Base-by-base conservation (phyloP, 2,888 invertebrate genomes). In the Patella pellucida region DNA sequence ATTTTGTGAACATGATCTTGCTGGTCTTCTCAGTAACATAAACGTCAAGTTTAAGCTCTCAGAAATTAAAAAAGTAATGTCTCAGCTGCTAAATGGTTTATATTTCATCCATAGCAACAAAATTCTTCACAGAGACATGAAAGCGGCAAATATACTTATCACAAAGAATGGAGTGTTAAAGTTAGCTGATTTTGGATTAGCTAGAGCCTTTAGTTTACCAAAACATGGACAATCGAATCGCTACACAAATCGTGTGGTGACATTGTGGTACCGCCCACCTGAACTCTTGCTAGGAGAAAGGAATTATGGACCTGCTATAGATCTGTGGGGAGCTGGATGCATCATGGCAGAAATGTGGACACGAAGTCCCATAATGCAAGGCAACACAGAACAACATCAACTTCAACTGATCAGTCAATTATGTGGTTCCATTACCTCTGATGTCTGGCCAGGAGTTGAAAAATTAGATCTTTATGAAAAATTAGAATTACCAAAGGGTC, bases 261-360 rank as follows among this genome's bases (percentile, higher is more conserved):
- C 99, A 0, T 91, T 99, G 76, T 98, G 99, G 99, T 99, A 99
- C 90, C 91, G 95, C 56, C 92, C 92, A 5, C 92, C 92, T 0
- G 91, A 92, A 78, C 77, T 91, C 52, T 81, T 91, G 51, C 86
- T 91, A 0, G 91, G 91, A 16, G 92, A 97, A 86, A 93, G 99
- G 16, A 97, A 98, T 92, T 99, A 99, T 88, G 97, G 97, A 0
- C 97, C 98, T 0, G 96, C 98, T 0, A 97, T 99, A 16, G 99
- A 99, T 92, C 94, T 99, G 92, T 93, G 93, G 93, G 93, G 93
- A 0, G 98, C 97, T 0, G 99, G 99, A 0, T 99, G 99, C 89
- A 99, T 99, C 80, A 99, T 99, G 99, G 99, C 99, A 0, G 99
- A 99, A 92, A 97, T 99, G 97, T 99, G 99, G 99, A 99, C 98